A percentile compares a stretch with the other conserved stretches of the same genome.
These are phyloP conservation scores for Drosophila mercatorum DNA, from an alignment of 2,888 invertebrate species.

Conservation along the genomic window DNA sequence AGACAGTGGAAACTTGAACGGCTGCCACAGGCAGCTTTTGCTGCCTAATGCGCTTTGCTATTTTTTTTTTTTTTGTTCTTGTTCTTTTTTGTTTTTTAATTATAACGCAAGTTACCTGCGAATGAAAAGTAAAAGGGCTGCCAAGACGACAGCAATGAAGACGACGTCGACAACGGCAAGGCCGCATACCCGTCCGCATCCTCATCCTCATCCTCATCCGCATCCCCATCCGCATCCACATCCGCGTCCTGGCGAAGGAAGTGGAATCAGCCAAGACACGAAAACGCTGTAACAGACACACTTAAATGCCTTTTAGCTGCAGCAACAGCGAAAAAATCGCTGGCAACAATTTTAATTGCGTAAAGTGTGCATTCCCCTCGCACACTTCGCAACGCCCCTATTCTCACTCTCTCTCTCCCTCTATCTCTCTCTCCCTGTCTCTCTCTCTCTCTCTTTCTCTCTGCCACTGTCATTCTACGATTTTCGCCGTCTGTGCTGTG, in stretches of 20 bases:
- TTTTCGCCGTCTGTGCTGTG: conserved; percentile 45
- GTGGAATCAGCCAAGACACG: conserved; percentile 66
- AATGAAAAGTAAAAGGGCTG: conserved; percentile 78
- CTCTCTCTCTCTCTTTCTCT: conserved; percentile 2
- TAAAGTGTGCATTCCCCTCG: conserved; percentile 67
- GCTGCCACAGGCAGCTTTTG: conserved; percentile 61
- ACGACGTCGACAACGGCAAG: conserved; percentile 38
- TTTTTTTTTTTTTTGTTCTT: conserved; percentile 42
- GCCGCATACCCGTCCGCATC: conserved; percentile 59
- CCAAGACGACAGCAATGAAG: conserved; percentile 56
- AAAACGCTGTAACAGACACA: conserved; percentile 62
- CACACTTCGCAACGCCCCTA: conserved; percentile 5
- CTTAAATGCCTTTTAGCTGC: conserved; percentile 72
- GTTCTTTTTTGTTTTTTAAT: conserved; percentile 54
- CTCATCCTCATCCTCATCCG: conserved; percentile 10
- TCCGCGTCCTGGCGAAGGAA: conserved; percentile 50
- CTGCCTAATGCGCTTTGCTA: conserved; percentile 81
- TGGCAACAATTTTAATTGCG: conserved; percentile 78
- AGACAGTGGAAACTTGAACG: conserved; percentile 14
- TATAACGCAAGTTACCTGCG: conserved; percentile 78
- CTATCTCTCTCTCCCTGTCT: too few species aligned
- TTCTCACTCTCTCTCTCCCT: conserved; percentile 8
- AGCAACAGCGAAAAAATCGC: conserved; percentile 63
- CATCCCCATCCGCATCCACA: conserved; percentile 1
- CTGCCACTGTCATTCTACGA: conserved; percentile 21